phyloP scores from a whole-genome alignment of 92 coral and sea anemone species.

The Bergia puertoricense region DNA sequence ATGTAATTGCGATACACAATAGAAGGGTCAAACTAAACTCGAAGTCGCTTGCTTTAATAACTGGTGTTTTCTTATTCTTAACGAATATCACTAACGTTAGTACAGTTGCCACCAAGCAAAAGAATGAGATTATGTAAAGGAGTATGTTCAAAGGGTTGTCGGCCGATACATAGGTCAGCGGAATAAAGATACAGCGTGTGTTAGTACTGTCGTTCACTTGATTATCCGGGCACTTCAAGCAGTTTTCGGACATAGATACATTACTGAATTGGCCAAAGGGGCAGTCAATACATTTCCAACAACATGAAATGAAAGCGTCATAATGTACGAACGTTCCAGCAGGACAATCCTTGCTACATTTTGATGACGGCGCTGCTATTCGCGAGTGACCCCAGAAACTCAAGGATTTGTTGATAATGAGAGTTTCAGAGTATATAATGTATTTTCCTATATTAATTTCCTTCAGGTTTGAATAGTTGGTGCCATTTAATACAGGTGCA shows the following conservation, averaged over 20 bases:
- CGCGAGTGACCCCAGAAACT: slow-evolving; percentile 38
- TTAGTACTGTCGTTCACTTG: slow-evolving; percentile 49
- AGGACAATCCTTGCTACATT: slow-evolving; percentile 67
- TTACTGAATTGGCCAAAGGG: slow-evolving; percentile 58
- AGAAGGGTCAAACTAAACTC: slow-evolving; percentile 75
- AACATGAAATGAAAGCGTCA: slow-evolving; percentile 56
- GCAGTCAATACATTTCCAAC: slow-evolving; percentile 78
- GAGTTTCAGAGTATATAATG: not conserved
- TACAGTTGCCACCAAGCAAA: slow-evolving; percentile 51
- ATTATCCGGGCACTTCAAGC: slow-evolving; percentile 57
- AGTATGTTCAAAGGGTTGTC: slow-evolving; percentile 66
- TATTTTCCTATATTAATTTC: slow-evolving; percentile 10
- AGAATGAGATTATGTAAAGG: slow-evolving; percentile 43
- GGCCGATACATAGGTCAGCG: slow-evolving; percentile 63
- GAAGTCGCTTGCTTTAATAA: slow-evolving; percentile 76
- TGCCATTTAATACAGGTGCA: not conserved
- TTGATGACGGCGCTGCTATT: slow-evolving; percentile 12
- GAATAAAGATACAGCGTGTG: slow-evolving; percentile 65
- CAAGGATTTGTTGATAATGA: slow-evolving; percentile 12
- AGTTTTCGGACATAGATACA: slow-evolving; percentile 55
- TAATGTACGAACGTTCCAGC: slow-evolving; percentile 63
- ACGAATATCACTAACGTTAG: slow-evolving; percentile 62
- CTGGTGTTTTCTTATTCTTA: slow-evolving; percentile 68
- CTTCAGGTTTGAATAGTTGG: not conserved
- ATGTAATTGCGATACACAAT: slow-evolving; percentile 62